Evolutionary conservation across 2,797 vertebrate genomes (phyloP).

Genomic region (Pseudomugil gertrudae): DNA sequence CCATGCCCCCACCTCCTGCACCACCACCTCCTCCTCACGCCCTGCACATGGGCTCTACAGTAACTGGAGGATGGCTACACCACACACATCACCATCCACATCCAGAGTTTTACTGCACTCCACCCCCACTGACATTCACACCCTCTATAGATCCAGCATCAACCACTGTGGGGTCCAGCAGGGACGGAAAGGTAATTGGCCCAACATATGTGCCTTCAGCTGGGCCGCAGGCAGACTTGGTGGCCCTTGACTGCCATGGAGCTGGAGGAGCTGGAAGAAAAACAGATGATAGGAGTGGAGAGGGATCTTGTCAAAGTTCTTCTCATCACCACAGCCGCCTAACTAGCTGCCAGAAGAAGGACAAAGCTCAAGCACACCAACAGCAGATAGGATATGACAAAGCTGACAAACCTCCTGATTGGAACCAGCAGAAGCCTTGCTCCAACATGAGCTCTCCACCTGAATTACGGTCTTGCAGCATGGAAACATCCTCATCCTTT

Average conservation of each 20-base stretch:
- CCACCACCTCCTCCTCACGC: slow-evolving; percentile 81
- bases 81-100: slow-evolving; percentile 82
- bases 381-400: slow-evolving; percentile 88
- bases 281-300: slow-evolving; percentile 79
- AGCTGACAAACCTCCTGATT: slow-evolving; percentile 86
- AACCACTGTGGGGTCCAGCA: slow-evolving; percentile 62
- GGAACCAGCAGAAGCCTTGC: slow-evolving; percentile 76
- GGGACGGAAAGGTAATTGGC: slow-evolving; percentile 87
- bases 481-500: slow-evolving; percentile 79
- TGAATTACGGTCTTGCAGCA: slow-evolving; percentile 83
- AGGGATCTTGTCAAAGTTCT: slow-evolving; percentile 62
- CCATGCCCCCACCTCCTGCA: slow-evolving; percentile 84
- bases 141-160: slow-evolving; percentile 84
- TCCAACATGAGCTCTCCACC: slow-evolving; percentile 57
- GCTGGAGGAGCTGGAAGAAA: slow-evolving; percentile 75
- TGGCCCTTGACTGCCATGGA: slow-evolving; percentile 81
- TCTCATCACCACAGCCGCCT: slow-evolving; percentile 63
- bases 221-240: slow-evolving; percentile 85
- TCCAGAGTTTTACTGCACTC: slow-evolving; percentile 80
- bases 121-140: slow-evolving; percentile 69
- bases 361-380: slow-evolving; percentile 73
- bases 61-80: slow-evolving; percentile 80
- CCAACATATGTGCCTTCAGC: slow-evolving; percentile 92
- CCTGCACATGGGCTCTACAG: slow-evolving; percentile 76
- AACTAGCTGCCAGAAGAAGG: slow-evolving; percentile 81